Evolutionary conservation across 2,888 invertebrate species (phyloP).

Genomic region (Brachyopa scutellaris): DNA sequence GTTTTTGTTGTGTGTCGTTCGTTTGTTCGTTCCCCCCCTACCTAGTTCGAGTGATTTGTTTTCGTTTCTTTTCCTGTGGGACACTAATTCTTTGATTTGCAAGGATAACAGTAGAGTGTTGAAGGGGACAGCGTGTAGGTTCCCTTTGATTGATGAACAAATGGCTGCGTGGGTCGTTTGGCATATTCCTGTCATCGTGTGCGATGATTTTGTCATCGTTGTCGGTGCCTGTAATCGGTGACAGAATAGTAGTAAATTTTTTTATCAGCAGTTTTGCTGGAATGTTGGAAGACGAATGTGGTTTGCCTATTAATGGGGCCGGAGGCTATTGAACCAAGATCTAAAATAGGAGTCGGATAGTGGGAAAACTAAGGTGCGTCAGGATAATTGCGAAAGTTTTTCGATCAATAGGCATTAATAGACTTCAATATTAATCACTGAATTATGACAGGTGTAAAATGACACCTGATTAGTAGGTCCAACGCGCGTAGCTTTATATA

Average conservation of each 20-base stretch:
- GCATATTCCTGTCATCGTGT: conserved; percentile 55
- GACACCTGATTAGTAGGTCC: too few species aligned
- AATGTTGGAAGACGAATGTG: too few species aligned
- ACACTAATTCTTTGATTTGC: conserved; percentile 61
- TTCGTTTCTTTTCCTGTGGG: conserved; percentile 32
- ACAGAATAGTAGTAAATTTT: conserved; percentile 23
- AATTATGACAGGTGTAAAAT: too few species aligned
- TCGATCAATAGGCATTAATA: too few species aligned
- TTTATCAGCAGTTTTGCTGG: too few species aligned
- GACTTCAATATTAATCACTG: too few species aligned
- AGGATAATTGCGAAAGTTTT: too few species aligned
- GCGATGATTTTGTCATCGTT: conserved; percentile 18
- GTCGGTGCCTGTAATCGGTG: conserved; percentile 19
- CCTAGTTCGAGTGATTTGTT: conserved; percentile 50
- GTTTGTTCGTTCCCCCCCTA: conserved; percentile 22
- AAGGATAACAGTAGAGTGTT: conserved; percentile 23
- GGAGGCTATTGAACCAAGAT: too few species aligned
- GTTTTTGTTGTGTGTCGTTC: conserved; percentile 52
- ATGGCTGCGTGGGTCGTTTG: conserved; percentile 44
- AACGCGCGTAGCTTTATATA: too few species aligned
- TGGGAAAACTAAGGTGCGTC: too few species aligned
- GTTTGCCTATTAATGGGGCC: too few species aligned
- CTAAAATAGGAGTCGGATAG: too few species aligned
- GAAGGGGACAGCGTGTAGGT: neutral
- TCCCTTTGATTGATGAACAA: conserved; percentile 61